Evolutionary conservation across 2,113 vertebrate genomes (phyloP).

Genomic region (Psittacara wagleri): DNA sequence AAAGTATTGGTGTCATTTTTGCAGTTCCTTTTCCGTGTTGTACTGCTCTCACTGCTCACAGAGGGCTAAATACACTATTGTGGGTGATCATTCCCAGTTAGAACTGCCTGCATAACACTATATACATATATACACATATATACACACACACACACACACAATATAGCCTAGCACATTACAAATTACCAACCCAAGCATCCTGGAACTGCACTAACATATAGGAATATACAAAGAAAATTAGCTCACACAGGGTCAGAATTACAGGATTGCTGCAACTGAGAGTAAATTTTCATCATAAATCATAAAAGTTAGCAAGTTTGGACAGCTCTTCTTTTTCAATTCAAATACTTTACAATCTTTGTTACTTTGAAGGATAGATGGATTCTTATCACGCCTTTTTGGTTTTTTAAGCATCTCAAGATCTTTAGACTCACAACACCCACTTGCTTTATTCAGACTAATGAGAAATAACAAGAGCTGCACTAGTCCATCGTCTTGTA

Average conservation of each 20-base stretch:
- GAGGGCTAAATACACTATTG: neutral
- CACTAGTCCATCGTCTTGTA: neutral
- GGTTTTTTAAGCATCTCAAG: neutral
- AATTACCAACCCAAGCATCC: neutral
- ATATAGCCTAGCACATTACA: neutral
- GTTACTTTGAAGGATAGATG: neutral
- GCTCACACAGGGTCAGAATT: neutral
- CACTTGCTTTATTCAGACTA: neutral
- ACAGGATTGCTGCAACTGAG: neutral
- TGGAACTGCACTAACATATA: neutral
- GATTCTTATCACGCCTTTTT: neutral
- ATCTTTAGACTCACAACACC: neutral
- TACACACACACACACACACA: rapidly evolving
- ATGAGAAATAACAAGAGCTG: neutral
- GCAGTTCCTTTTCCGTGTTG: neutral
- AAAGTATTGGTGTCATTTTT: neutral
- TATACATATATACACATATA: neutral
- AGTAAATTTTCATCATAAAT: neutral
- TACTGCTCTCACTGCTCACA: neutral
- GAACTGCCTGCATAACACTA: neutral
- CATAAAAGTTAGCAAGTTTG: neutral
- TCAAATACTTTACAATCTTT: neutral
- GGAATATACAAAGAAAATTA: neutral
- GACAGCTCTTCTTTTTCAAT: neutral
- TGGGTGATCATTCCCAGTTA: neutral